These are phyloP conservation scores for Drosophila arawakana DNA, from an alignment of 1,140 invertebrate genomes.

Conservation along the genomic window DNA sequence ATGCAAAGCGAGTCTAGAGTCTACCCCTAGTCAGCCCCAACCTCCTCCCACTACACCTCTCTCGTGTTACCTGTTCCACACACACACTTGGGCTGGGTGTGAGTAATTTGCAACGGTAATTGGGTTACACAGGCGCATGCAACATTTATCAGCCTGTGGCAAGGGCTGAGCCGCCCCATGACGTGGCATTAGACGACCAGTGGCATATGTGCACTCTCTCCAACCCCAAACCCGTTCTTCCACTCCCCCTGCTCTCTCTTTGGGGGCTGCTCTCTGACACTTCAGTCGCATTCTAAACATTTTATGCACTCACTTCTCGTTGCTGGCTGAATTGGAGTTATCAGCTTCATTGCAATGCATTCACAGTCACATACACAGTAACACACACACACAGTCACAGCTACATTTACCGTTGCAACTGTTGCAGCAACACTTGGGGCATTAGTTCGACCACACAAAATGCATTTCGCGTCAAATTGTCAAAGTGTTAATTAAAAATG, in stretches of 20 bases:
- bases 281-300: constrained; percentile 80
- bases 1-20: constrained; percentile 77
- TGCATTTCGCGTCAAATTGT: constrained; percentile 82
- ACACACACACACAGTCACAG: background rate
- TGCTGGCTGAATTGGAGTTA: constrained; percentile 6
- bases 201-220: background rate
- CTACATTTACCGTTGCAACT: constrained; percentile 1
- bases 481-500: constrained; percentile 84
- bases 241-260: constrained; percentile 12
- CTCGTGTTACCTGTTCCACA: constrained; percentile 3
- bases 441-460: constrained; percentile 57
- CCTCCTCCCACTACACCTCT: constrained; percentile 2
- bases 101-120: constrained; percentile 81
- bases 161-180: constrained; percentile 3
- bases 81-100: constrained; percentile 38
- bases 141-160: constrained; percentile 70
- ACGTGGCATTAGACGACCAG: constrained; percentile 20
- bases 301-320: constrained; percentile 51
- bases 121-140: constrained; percentile 80
- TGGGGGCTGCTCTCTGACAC: constrained; percentile 45
- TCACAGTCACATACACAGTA: background rate
- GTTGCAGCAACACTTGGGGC: constrained; percentile 17
- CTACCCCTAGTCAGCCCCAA: constrained; percentile 9
- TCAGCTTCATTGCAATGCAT: constrained; percentile 51
- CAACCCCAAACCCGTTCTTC: background rate